Conservation (phyloP, 2,113 vertebrate genomes). For the Thermophis baileyi region DNA sequence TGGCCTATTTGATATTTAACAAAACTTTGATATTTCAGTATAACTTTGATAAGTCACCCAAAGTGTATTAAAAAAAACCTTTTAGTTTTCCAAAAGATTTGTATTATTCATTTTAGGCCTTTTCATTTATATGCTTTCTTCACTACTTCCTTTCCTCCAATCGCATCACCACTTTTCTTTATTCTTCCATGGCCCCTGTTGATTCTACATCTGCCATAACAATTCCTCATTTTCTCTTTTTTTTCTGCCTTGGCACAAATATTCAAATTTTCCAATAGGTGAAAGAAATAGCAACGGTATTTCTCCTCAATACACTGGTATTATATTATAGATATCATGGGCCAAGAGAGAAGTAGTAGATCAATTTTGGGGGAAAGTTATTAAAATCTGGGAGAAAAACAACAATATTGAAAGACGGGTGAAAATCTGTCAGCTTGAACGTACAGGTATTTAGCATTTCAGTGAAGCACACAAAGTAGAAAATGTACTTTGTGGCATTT, state of each 20-base stretch:
- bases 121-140: neutral
- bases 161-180: neutral
- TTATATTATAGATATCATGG: neutral
- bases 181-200: neutral
- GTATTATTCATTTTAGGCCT: neutral
- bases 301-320: neutral
- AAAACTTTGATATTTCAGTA: slow-evolving; percentile 23
- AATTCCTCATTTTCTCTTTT: neutral
- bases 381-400: neutral
- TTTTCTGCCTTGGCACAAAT: neutral
- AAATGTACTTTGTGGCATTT: neutral
- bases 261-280: neutral
- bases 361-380: neutral
- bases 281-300: too few species aligned
- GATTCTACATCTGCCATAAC: neutral
- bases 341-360: neutral
- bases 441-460: neutral
- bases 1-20: neutral
- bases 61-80: neutral
- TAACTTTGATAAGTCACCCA: slow-evolving; percentile 14
- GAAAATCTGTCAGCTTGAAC: neutral
- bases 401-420: neutral
- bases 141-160: neutral
- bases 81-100: neutral
- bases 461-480: neutral